phyloP scores from a whole-genome alignment of 2,113 vertebrate species.

The Balaenoptera acutorostrata region DNA sequence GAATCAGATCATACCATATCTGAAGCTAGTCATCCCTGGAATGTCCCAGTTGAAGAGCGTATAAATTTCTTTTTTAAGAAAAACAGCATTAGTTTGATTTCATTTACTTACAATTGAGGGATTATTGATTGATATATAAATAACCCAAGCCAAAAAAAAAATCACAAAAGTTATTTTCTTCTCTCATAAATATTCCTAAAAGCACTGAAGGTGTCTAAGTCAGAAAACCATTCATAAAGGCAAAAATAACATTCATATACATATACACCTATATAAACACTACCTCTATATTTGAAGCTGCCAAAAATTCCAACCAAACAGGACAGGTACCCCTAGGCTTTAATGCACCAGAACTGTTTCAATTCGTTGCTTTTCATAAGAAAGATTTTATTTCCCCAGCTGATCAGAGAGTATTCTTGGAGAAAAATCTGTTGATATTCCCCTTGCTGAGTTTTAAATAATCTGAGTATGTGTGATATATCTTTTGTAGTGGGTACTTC shows the following conservation, averaged over 20 bases:
- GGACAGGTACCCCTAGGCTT: slow-evolving; percentile 56
- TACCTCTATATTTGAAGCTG: slow-evolving; percentile 47
- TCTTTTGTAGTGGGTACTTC: slow-evolving; percentile 75
- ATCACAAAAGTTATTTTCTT: neutral
- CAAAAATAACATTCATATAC: slow-evolving; percentile 54
- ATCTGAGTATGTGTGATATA: slow-evolving; percentile 69
- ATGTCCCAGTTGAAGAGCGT: neutral
- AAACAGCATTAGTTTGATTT: slow-evolving; percentile 1
- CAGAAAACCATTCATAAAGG: slow-evolving; percentile 36
- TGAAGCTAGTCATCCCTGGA: neutral
- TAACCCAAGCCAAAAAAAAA: neutral
- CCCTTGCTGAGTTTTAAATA: slow-evolving; percentile 76
- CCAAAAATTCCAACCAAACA: slow-evolving; percentile 52
- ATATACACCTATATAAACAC: slow-evolving; percentile 19
- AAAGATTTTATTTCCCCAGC: slow-evolving; percentile 66
- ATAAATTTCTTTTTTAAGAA: neutral
- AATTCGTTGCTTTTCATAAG: slow-evolving; percentile 60
- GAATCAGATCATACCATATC: neutral
- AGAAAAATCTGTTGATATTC: slow-evolving; percentile 73
- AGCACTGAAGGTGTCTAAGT: slow-evolving; percentile 29
- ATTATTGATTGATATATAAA: neutral
- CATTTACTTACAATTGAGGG: neutral
- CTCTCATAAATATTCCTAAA: slow-evolving; percentile 21
- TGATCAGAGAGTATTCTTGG: slow-evolving; percentile 62
- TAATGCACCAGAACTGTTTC: slow-evolving; percentile 69